Base-by-base conservation (phyloP, 1,140 invertebrate species). In the Rhysida immarginata region DNA sequence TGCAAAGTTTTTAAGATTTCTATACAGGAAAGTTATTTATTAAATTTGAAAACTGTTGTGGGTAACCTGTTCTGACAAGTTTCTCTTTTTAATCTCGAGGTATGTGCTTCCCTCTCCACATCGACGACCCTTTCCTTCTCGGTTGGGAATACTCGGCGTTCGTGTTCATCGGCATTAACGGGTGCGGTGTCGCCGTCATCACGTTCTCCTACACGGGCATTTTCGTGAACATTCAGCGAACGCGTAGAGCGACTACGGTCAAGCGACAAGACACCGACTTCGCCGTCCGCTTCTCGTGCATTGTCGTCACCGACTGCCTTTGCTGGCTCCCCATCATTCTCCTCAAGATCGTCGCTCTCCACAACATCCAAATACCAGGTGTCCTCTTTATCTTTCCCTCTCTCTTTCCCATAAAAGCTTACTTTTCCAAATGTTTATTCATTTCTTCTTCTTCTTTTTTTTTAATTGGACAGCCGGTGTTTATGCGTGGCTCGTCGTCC, bases 71-170 rank as follows among this genome's bases (percentile, higher is more conserved):
- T n/a, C n/a, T n/a, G n/a, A n/a, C n/a, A n/a, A n/a, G n/a, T n/a
- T n/a, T n/a, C n/a, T n/a, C n/a, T n/a, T n/a, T n/a, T n/a, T n/a
- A n/a, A n/a, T n/a, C n/a, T n/a, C n/a, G n/a, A n/a, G 81, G 49
- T 26, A 51, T 16, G 49, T 86, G 84, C 57, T 81, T 85, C 61
- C 82, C 84, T 0, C 63, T 85, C 2, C 81, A 85, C 64, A 81
- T 86, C 52, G 77, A 81, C 57, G 80, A 84, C 60, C 79, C 81
- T 1, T 84, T 72, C 65, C 69, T 78, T 1, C 63, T 78, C 43
- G 83, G 83, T 8, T 86, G 83, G 84, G 72, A 84, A 61, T 87
- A 84, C 65, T 85, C 82, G 0, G 76, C 80, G 0, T 81, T 84
- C 60, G 75, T 85, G 25, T 82, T 84, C 62, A 69, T 85, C 13